Conservation (phyloP, 1,140 invertebrate genomes). For the Coenobita brevimanus region DNA sequence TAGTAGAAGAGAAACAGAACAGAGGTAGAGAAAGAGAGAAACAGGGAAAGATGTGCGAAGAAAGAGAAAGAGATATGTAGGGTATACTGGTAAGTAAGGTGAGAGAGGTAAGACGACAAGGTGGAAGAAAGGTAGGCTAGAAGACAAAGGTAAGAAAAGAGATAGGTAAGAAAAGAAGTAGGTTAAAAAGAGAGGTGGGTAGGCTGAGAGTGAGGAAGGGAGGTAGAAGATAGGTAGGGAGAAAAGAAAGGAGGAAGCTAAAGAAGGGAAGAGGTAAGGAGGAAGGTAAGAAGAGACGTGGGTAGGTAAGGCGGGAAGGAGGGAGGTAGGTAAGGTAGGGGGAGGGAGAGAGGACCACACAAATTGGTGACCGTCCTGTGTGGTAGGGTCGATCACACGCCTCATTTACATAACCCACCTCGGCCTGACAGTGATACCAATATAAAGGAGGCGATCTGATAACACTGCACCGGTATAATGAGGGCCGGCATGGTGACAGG, state of each 20-base stretch:
- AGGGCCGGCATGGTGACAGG: constrained; percentile 36
- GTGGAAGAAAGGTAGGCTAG: too few relatives aligned
- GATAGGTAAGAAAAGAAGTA: too few relatives aligned
- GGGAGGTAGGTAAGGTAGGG: not conserved
- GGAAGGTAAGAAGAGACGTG: too few relatives aligned
- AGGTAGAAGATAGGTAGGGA: not conserved
- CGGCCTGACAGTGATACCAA: constrained; percentile 49
- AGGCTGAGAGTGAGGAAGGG: too few relatives aligned
- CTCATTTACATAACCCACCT: constrained; percentile 50
- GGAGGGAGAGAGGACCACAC: constrained; percentile 42
- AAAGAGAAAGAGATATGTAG: too few relatives aligned
- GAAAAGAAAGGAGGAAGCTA: not conserved
- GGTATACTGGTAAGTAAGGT: too few relatives aligned
- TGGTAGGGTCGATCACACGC: constrained; percentile 55
- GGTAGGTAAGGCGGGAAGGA: not conserved
- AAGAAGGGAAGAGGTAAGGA: not conserved
- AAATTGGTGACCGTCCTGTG: constrained; percentile 34
- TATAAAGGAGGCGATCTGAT: constrained; percentile 51
- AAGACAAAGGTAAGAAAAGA: too few relatives aligned
- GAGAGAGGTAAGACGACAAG: too few relatives aligned
- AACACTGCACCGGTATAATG: constrained; percentile 50
- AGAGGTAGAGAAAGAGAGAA: too few relatives aligned
- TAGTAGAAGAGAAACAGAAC: too few relatives aligned
- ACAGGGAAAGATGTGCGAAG: too few relatives aligned
- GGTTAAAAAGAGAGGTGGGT: too few relatives aligned